These are phyloP conservation scores for Callosobruchus maculatus DNA, from an alignment of 2,888 invertebrate species.

Conservation along the genomic window DNA sequence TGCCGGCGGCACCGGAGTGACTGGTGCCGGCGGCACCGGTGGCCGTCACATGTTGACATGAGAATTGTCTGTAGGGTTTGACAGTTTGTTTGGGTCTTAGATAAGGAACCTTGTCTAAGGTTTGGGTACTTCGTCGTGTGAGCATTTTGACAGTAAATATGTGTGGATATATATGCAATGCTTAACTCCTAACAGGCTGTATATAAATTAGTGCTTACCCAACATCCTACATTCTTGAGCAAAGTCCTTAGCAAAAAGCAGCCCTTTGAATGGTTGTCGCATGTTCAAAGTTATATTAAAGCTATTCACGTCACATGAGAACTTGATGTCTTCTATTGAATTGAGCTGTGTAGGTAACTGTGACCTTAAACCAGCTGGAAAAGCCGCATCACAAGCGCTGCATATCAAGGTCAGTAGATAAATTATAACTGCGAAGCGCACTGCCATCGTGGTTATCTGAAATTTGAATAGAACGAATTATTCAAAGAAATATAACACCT, in stretches of 20 bases:
- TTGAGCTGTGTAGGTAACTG: constrained; percentile 45
- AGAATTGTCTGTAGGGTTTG: no score
- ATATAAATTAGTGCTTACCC: constrained; percentile 45
- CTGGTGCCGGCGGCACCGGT: no score
- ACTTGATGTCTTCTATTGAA: constrained; percentile 57
- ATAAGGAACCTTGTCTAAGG: no score
- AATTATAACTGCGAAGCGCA: background rate
- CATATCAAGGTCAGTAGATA: background rate
- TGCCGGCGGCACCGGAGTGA: no score
- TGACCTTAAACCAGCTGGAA: constrained; percentile 14
- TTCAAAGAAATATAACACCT: no score
- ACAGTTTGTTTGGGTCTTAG: no score
- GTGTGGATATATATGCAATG: no score
- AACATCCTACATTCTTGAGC: constrained; percentile 65
- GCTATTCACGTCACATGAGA: constrained; percentile 61
- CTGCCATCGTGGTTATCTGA: constrained; percentile 13
- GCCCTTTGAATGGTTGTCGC: constrained; percentile 65
- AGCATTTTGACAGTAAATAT: no score
- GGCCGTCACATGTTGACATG: no score
- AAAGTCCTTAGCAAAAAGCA: constrained; percentile 73
- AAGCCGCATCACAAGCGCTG: background rate
- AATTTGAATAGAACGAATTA: no score
- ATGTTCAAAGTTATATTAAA: constrained; percentile 61
- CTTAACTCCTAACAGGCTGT: no score
- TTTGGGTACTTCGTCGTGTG: no score